Base-by-base conservation (phyloP, 2,888 invertebrate species). In the Pocota personata region DNA sequence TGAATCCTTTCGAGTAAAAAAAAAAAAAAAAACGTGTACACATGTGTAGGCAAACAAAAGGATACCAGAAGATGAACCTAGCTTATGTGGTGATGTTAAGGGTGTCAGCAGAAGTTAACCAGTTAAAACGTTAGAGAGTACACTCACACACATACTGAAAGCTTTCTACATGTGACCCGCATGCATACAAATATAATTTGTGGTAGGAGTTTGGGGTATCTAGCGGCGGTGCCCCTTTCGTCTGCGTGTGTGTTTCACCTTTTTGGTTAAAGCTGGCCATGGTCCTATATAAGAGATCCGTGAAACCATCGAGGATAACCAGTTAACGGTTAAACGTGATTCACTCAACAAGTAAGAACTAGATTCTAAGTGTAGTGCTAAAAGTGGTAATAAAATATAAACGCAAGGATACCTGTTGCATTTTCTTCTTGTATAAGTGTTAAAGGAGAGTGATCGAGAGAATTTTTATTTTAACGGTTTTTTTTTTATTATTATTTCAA, bases 291-390 rank as follows among this genome's bases (percentile, higher is more conserved):
- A 86, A 86, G 86, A 77, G 72, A 75, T 72, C 72, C 77, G 60
- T 62, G 71, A 35, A 21, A 77, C 76, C 55, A 76, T 67, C 60
- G 76, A 82, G 86, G 80, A 86, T 77, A 86, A 77, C 80, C 86
- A 86, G 86, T 86, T 82, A 77, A 80, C 76, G 58, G 77, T 77
- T 82, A 82, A 77, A 60, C 86, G 86, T 86, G 86, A 62, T 86
- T 86, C 86, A 57, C 72, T 86, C 86, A 86, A 86, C 86, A 86
- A 86, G 86, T 82, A 57, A 48, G 37, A 72, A 52, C 30, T 50
- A 37, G n/a, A 24, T 50, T 32, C 27, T 14, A 27, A 86, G 60
- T 77, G 60, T 40, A 67, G 72, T 77, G 62, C 52, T 58, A 7
- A 43, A 55, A 37, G 67, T 72, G 71, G 24, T 55, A 21, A 21